Conservation (phyloP, 64 coral and sea anemone genomes). For the Porites australiensis region DNA sequence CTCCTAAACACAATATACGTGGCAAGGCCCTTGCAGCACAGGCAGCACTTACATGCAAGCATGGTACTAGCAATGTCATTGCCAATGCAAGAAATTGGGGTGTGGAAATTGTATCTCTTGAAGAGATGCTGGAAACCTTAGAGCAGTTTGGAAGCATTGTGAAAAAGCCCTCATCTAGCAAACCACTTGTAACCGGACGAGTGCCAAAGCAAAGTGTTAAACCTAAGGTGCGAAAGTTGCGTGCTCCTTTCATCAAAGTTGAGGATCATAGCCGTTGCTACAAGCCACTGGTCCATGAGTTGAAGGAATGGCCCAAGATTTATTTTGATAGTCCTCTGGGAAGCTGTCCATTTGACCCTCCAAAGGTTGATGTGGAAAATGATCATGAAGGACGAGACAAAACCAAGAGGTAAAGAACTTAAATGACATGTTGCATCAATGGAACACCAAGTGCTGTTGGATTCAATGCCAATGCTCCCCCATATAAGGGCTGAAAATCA, state of each 20-base stretch:
- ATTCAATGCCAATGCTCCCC: no score
- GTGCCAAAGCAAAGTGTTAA: slow-evolving; percentile 10
- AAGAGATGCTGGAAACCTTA: slow-evolving; percentile 75
- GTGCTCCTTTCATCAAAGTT: slow-evolving; percentile 89
- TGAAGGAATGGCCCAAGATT: slow-evolving; percentile 85
- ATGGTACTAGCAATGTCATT: slow-evolving; percentile 80
- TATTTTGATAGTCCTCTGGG: slow-evolving; percentile 68
- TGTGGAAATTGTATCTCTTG: slow-evolving; percentile 66
- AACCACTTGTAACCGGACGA: slow-evolving; percentile 13
- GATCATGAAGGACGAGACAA: not conserved
- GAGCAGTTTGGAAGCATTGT: slow-evolving; percentile 57
- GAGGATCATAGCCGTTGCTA: slow-evolving; percentile 85
- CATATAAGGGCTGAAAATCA: no score
- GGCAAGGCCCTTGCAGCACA: slow-evolving; percentile 81
- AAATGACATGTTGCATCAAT: slow-evolving; percentile 14
- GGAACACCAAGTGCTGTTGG: not conserved
- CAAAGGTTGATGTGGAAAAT: slow-evolving; percentile 30
- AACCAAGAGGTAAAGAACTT: slow-evolving; percentile 44
- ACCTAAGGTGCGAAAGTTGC: slow-evolving; percentile 73
- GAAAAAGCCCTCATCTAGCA: slow-evolving; percentile 26
- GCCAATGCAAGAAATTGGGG: slow-evolving; percentile 92
- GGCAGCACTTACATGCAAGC: slow-evolving; percentile 63
- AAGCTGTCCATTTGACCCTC: slow-evolving; percentile 83
- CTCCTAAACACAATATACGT: slow-evolving; percentile 67
- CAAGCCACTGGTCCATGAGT: slow-evolving; percentile 87